Evolutionary conservation across 2,888 invertebrate genomes (phyloP).

Genomic region (Lepidochitona cinerea): DNA sequence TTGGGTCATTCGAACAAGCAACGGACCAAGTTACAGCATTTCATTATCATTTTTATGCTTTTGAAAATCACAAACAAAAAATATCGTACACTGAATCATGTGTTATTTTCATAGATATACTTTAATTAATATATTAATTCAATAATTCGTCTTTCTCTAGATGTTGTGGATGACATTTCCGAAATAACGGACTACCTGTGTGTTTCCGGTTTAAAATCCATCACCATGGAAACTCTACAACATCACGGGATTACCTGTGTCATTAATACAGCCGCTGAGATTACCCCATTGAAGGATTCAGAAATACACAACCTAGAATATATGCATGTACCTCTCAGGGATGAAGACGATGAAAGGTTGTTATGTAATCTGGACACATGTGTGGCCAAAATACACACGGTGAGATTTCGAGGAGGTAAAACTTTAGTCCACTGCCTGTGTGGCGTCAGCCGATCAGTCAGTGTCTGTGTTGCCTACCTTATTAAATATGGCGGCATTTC

Average conservation of each 20-base stretch:
- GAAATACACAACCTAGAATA: not conserved
- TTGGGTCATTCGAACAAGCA: no score
- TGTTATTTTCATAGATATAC: no score
- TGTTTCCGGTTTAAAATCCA: not conserved
- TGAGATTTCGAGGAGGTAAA: not conserved
- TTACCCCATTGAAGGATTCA: not conserved
- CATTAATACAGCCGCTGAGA: slow-evolving; percentile 5
- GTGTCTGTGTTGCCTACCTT: not conserved
- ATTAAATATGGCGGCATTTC: slow-evolving; percentile 2
- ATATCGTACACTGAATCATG: no score
- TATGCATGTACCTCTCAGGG: not conserved
- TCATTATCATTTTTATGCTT: no score
- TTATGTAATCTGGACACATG: not conserved
- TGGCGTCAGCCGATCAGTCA: slow-evolving; percentile 6
- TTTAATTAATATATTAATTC: no score
- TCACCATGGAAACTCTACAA: not conserved
- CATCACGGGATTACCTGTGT: not conserved
- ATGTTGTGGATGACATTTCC: not conserved
- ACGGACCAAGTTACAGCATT: no score
- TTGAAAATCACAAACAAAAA: no score
- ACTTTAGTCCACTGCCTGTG: slow-evolving; percentile 2
- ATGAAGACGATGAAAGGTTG: not conserved
- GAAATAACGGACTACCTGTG: not conserved
- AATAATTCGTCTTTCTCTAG: no score
- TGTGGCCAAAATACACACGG: not conserved